Base-by-base conservation (phyloP, 1,140 invertebrate species). In the Gerris buenoi region DNA sequence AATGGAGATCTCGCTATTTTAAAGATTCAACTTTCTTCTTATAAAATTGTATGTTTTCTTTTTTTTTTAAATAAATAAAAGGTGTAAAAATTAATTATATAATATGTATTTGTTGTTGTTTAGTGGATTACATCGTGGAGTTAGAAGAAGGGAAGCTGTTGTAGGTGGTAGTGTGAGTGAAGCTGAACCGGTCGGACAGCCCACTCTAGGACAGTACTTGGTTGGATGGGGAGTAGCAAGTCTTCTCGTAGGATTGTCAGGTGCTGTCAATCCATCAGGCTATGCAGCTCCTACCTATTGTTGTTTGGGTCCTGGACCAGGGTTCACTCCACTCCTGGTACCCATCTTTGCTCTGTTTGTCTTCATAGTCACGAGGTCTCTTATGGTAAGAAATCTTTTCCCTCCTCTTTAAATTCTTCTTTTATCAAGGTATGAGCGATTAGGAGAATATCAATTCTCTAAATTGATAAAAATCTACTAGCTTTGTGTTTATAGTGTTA, bases 181-280 rank as follows among this genome's bases (percentile, higher is more conserved):
- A n/a, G 25, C 26, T 25, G 69, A 59, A 23, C 66, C 67, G 1
- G 62, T 70, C 0, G 67, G 70, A 13, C 90, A 93, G 75, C 91
- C 91, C 0, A 85, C 94, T 22, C 76, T 94, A 22, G 88, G 91
- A 0, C 83, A 94, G 63, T 95, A 95, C 75, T 78, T 95, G n/a
- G 87, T 93, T 1, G 92, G 91, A 0, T 95, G 90, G 89, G 93
- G 92, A 14, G 88, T 95, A 46, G 87, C 88, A 1, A 76, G 91
- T 57, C 91, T 95, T 33, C 86, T 95, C 0, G 93, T 91, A 74
- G 93, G 92, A 14, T 91, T 95, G 70, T 91, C 89, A 13, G 90
- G 88, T 0, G 91, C 93, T 5, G 90, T 95, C 1, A 93, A 93
- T 75, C 79, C 93, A 67, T 84, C 86, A 33, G 88, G 93, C 72